Conservation (phyloP, 2,113 vertebrate species). For the Pipra filicauda region DNA sequence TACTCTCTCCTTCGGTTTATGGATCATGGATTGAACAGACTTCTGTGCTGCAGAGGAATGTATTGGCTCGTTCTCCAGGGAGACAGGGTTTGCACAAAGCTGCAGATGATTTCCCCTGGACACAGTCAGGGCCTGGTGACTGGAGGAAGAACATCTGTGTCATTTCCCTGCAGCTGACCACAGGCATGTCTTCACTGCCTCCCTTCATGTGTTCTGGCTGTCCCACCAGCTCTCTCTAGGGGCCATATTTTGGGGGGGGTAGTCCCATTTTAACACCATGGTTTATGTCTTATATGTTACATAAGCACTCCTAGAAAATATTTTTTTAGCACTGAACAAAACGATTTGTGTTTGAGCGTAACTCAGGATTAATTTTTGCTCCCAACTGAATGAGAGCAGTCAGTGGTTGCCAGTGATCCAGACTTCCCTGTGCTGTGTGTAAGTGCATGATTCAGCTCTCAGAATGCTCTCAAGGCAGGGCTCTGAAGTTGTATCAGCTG, state of each 20-base stretch:
- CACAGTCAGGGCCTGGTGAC: background rate
- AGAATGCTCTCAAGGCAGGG: conserved; percentile 8
- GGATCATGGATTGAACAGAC: background rate
- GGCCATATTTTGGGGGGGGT: background rate
- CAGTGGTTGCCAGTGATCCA: background rate
- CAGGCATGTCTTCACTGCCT: conserved; percentile 10
- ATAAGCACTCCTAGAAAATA: background rate
- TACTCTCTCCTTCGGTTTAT: background rate
- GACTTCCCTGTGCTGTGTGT: background rate
- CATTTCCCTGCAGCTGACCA: conserved; percentile 35
- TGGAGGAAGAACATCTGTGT: conserved; percentile 38
- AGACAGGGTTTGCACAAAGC: background rate
- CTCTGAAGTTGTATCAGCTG: background rate
- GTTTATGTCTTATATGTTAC: background rate
- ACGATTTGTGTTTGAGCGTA: background rate
- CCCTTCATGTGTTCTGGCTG: background rate
- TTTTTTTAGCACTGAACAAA: background rate
- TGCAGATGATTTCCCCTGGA: conserved; percentile 2
- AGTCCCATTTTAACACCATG: background rate
- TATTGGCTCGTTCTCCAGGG: background rate
- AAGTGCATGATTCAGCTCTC: conserved; percentile 32
- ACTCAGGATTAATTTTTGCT: background rate
- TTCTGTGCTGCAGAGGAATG: background rate
- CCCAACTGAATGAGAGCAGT: background rate
- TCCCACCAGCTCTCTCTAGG: background rate